Evolutionary conservation across 2,113 vertebrate genomes (phyloP), one percentile per base, ranked within the genome.

Genomic region (Vombatus ursinus): DNA sequence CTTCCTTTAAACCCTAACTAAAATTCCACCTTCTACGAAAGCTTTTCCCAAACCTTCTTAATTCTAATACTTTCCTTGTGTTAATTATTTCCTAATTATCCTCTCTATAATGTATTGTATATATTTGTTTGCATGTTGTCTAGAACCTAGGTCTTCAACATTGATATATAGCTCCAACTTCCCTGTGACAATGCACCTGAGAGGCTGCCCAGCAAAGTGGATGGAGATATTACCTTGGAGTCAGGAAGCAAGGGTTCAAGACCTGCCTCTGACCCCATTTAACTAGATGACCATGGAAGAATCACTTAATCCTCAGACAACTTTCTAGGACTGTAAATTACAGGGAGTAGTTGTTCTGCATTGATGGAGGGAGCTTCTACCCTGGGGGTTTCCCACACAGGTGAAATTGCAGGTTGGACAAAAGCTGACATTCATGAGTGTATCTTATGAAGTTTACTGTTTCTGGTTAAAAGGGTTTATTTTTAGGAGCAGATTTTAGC

Each of bases 311-410:
- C 50, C 91, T 92, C 92, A 92, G 93, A 19, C 22, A 91, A 57
- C 2, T 91, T 95, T 95, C 91, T 4, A 92, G 8, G 11, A 22
- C 91, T 53, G n/a, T 93, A 52, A 10, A 94, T 93, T 92, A 92
- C 11, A 77, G 68, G 5, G 37, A n/a, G 31, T 16, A 77, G 0
- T 12, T 77, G 61, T 77, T 77, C 37, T 77, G 19, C 16, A 77
- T 19, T 77, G 31, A n/a, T n/a, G 68, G 37, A n/a, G 37, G 37
- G 68, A 77, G 37, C 37, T n/a, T 77, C 37, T n/a, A n/a, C 16
- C 37, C 14, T 77, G 37, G 14, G 37, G 37, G 19, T 84, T 44
- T 84, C n/a, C 5, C 19, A 44, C n/a, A 84, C 37, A 84, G 68
- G 68, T 84, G n/a, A 77, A 61, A 4, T 61, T 31, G 31, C 57